phyloP scores from a whole-genome alignment of 2,888 invertebrate species.

The Cryptosula pallasiana region DNA sequence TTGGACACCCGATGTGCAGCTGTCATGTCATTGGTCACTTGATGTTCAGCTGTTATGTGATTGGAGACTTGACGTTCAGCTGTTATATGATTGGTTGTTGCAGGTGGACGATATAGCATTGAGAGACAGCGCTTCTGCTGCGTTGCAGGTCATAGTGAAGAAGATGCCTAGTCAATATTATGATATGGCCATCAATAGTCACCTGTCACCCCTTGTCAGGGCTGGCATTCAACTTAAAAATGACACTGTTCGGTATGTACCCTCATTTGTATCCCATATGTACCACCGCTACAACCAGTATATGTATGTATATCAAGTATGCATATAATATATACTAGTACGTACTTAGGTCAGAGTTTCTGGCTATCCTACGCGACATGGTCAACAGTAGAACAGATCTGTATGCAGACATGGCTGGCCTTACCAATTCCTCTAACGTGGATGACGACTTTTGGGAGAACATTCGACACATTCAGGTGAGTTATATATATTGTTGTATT shows the following conservation, averaged over 20 bases:
- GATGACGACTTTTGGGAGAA: slow-evolving; percentile 95
- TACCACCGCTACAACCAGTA: background rate
- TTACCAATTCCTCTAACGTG: slow-evolving; percentile 58
- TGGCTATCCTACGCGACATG: slow-evolving; percentile 71
- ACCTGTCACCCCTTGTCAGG: slow-evolving; percentile 61
- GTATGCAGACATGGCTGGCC: slow-evolving; percentile 33
- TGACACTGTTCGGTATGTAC: slow-evolving; percentile 50
- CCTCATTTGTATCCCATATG: background rate
- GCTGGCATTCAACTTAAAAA: slow-evolving; percentile 67
- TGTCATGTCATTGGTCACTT: too few relatives aligned
- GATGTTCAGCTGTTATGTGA: too few relatives aligned
- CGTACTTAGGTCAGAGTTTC: slow-evolving; percentile 69
- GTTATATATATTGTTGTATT: too few relatives aligned
- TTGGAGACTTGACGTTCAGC: too few relatives aligned
- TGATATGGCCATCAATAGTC: slow-evolving; percentile 35
- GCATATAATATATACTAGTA: background rate
- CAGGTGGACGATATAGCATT: slow-evolving; percentile 77
- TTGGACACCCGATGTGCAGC: too few relatives aligned
- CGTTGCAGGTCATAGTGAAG: slow-evolving; percentile 67
- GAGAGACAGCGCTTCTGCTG: slow-evolving; percentile 70
- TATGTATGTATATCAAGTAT: background rate
- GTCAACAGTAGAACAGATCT: slow-evolving; percentile 49
- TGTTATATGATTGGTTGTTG: too few relatives aligned
- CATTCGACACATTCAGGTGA: slow-evolving; percentile 66
- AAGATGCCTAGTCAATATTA: slow-evolving; percentile 54